phyloP scores from a whole-genome alignment of 2,113 vertebrate genomes.

The Rhinopithecus roxellana region DNA sequence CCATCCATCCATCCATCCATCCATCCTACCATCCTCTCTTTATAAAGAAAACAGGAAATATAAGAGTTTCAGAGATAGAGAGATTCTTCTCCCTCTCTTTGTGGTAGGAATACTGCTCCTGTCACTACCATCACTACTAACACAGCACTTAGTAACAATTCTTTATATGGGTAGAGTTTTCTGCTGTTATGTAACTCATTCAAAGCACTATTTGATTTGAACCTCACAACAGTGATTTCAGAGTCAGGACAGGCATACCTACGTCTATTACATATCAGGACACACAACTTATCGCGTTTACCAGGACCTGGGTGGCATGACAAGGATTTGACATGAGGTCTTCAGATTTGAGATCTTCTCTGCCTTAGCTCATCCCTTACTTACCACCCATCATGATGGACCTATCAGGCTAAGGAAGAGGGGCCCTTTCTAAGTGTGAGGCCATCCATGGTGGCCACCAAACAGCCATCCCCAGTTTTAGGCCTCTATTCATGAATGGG shows the following conservation, averaged over 20 bases:
- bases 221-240: neutral
- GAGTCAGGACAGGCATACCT: neutral
- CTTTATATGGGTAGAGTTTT: neutral
- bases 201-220: neutral
- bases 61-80: neutral
- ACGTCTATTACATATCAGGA: neutral
- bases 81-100: neutral
- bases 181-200: neutral
- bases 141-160: fast-evolving
- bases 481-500: constrained; percentile 69
- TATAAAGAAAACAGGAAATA: neutral
- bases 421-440: neutral
- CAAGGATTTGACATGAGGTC: neutral
- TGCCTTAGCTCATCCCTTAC: neutral
- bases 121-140: too few species aligned
- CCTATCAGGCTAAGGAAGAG: neutral
- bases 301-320: neutral
- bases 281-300: too few species aligned
- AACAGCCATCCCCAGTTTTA: neutral
- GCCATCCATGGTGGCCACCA: neutral
- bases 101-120: neutral
- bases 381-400: neutral
- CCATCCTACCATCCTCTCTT: neutral
- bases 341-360: neutral
- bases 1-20: too few species aligned